Base-by-base conservation (phyloP, 2,113 vertebrate genomes). In the mouse (Mus musculus) region DNA sequence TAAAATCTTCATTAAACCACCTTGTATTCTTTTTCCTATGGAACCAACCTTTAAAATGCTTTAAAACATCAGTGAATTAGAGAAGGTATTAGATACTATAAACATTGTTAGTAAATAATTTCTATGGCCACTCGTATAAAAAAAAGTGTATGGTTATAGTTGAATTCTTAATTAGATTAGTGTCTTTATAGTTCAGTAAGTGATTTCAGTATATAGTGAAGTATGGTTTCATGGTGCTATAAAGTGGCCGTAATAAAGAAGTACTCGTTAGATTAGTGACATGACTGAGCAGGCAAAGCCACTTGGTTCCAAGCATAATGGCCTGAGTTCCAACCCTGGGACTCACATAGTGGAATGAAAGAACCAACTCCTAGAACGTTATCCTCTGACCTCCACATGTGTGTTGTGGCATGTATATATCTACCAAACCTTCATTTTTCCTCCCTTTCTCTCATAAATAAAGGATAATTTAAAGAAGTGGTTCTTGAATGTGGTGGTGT, bases 131-230 rank as follows among this genome's bases (percentile, higher is more conserved):
- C 30, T 89, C 11, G 4, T 76, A 7, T 90, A 26, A 69, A 93
- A 71, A 95, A 89, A 90, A 82, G 2, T 33, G 1, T n/a, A n/a
- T 96, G 61, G 1, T 91, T 94, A 72, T 90, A 91, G 26, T 94
- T 88, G 61, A 80, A 95, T 95, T 96, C n/a, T 78, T 96, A 92
- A 76, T 92, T 95, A 89, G 28, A 2, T 91, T 82, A 85, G 42
- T 90, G 5, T 88, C 46, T 81, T 93, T 92, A 39, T 95, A 22
- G 52, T 93, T 33, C 28, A 77, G 16, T 88, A 87, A 78, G 85
- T 67, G 5, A 80, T 72, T 85, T 80, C 72, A 72, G 6, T 71
- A 1, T 88, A 49, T 81, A 92, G 12, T 92, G 72, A 80, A 76
- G 11, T 94, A 56, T 84, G 24, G 36, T 80, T 88, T 95, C 59